Conservation (phyloP, 2,888 invertebrate genomes). For the Coremacera marginata region DNA sequence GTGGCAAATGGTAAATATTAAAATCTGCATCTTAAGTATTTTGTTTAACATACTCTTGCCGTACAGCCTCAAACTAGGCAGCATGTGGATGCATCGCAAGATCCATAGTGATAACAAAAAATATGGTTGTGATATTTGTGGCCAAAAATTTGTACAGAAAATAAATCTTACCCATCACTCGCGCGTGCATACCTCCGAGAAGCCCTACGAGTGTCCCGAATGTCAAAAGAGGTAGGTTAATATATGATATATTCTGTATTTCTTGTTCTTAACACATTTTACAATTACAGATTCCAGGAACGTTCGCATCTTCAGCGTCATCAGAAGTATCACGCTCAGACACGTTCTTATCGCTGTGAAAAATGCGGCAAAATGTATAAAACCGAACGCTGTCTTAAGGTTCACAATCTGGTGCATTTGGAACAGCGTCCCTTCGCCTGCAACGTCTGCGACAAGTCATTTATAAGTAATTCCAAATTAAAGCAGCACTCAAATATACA, state of each 20-base stretch:
- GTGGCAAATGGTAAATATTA: slow-evolving; percentile 66
- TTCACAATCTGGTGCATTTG: slow-evolving; percentile 72
- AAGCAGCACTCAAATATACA: slow-evolving; percentile 75
- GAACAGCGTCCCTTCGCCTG: slow-evolving; percentile 72
- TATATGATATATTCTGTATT: background rate
- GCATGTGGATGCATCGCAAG: slow-evolving; percentile 70
- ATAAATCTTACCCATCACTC: slow-evolving; percentile 68
- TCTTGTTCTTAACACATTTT: slow-evolving; percentile 23
- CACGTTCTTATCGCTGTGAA: slow-evolving; percentile 67
- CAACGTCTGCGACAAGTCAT: slow-evolving; percentile 72
- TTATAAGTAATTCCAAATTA: slow-evolving; percentile 73
- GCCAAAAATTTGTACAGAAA: slow-evolving; percentile 69
- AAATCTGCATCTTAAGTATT: background rate
- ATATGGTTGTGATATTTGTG: slow-evolving; percentile 69
- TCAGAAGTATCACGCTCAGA: slow-evolving; percentile 68
- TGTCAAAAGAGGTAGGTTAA: slow-evolving; percentile 63
- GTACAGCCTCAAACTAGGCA: slow-evolving; percentile 65
- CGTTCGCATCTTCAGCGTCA: slow-evolving; percentile 68
- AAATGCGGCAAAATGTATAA: slow-evolving; percentile 70
- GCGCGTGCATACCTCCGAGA: slow-evolving; percentile 67
- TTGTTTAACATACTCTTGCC: background rate
- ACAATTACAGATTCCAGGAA: slow-evolving; percentile 62
- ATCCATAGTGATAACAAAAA: slow-evolving; percentile 69
- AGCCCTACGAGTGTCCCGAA: slow-evolving; percentile 67
- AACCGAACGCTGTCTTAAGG: slow-evolving; percentile 73